Evolutionary conservation across 2,797 vertebrate genomes (phyloP), one percentile per base, ranked within the genome.

Genomic region (Sebastes hubbsi): DNA sequence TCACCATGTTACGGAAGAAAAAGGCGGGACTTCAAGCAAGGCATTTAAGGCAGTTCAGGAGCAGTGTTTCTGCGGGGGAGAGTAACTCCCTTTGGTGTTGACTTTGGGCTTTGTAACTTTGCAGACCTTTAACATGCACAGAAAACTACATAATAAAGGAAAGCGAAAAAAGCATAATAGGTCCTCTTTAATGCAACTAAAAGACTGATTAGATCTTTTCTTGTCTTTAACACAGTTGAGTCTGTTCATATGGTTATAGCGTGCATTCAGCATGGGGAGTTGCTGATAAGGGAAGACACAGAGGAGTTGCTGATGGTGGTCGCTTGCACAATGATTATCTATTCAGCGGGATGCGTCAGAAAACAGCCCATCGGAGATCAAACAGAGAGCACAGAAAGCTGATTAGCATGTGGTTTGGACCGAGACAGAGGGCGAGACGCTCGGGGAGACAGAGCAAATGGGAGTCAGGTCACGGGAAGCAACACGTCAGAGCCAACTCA

Each of bases 391-490:
- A 77, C 82, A 86, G 81, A 87, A 70, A 80, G 91, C 89, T 88
- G 89, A 88, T 92, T 87, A 92, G 88, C 91, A 86, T 87, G 90
- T 85, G 87, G 90, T 90, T 86, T 25, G 58, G 86, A 76, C 81
- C 75, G 84, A 88, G 89, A 89, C 89, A 61, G 78, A 83, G 84
- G 78, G 82, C 77, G 80, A 87, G 86, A 88, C 88, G 69, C 82
- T 80, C 14, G 63, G 77, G 82, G 85, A 93, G 90, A 92, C 87
- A 69, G 78, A 75, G 87, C 79, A 81, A 92, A 91, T 85, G 85
- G 78, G 84, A 91, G 88, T 78, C 87, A 74, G 87, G 91, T 94
- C 92, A 94, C 86, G 91, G 90, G 92, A 93, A 86, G 89, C 87
- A 75, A 85, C 82, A 69, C 87, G 89, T 92, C 89, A 89, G 58